Percentiles rank a stretch among this genome's conserved stretches.
phyloP scores from a whole-genome alignment of 2,888 invertebrate species.

The Nymphalis c-album region DNA sequence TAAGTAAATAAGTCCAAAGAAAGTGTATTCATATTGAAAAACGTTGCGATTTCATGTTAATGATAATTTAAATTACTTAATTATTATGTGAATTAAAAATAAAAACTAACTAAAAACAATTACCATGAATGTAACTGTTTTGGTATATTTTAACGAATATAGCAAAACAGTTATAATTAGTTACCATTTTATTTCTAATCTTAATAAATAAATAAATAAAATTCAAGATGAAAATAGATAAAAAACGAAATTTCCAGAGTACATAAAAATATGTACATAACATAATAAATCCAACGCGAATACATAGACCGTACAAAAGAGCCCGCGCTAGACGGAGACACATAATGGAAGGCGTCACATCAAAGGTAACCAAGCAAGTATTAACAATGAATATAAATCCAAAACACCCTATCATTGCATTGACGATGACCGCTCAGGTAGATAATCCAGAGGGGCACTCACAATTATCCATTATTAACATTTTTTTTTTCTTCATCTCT shows the following conservation, averaged over 20 bases:
- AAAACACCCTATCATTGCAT: constrained; percentile 51
- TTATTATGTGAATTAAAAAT: no score
- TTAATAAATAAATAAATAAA: no score
- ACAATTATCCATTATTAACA: constrained; percentile 67
- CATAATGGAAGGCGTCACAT: constrained; percentile 60
- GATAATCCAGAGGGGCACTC: constrained; percentile 67
- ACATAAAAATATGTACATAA: constrained; percentile 14
- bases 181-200: no score
- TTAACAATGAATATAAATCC: constrained; percentile 38
- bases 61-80: no score
- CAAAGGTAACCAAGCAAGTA: constrained; percentile 73
- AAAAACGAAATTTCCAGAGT: neutral
- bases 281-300: constrained; percentile 9
- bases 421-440: constrained; percentile 68
- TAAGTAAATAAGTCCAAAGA: no score
- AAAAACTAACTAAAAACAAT: no score
- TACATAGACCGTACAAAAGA: constrained; percentile 13
- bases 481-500: constrained; percentile 44
- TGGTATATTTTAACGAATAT: no score
- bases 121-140: no score
- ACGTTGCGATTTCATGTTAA: no score
- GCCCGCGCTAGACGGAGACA: constrained; percentile 19
- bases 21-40: no score
- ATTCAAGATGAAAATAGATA: constrained; percentile 1
- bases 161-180: no score